A percentile compares a stretch with the other conserved stretches of the same genome.
Conservation (phyloP, 2,113 vertebrate species). For the Bubo blakistoni region DNA sequence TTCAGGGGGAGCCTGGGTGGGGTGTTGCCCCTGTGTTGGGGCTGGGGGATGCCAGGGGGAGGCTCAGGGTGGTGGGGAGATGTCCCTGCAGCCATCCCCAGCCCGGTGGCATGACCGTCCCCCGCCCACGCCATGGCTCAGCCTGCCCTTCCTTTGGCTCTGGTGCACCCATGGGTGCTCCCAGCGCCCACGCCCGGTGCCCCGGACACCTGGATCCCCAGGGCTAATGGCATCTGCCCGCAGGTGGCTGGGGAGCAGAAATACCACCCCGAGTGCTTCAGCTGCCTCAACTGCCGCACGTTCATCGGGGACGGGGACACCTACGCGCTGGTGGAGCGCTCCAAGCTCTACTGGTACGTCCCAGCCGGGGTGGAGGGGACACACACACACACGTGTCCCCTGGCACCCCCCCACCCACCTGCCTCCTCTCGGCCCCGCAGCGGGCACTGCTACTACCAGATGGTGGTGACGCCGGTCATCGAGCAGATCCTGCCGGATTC, state of each 20-base stretch:
- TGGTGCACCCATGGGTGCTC: background rate
- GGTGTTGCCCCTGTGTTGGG: rapidly evolving
- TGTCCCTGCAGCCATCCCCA: background rate
- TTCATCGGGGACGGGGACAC: conserved; percentile 98
- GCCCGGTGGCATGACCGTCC: background rate
- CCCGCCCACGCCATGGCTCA: rapidly evolving
- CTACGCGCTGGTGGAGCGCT: conserved; percentile 94
- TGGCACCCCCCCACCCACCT: background rate
- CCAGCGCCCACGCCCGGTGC: rapidly evolving
- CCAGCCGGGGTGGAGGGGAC: background rate
- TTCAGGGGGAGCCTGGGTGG: background rate
- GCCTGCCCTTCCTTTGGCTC: background rate
- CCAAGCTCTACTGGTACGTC: conserved; percentile 95
- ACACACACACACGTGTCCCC: too few species aligned
- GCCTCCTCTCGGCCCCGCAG: conserved; percentile 53
- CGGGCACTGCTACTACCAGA: conserved; percentile 95
- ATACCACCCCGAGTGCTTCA: conserved; percentile 98
- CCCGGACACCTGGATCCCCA: rapidly evolving
- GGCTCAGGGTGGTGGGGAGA: background rate
- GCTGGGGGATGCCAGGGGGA: background rate
- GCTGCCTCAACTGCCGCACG: conserved; percentile 85
- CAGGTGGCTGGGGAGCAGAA: conserved; percentile 98
- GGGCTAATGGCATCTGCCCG: background rate
- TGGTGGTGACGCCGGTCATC: conserved; percentile 87
- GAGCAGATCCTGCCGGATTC: conserved; percentile 86